Conservation (phyloP, 2,888 invertebrate species). For the Aphidoletes aphidimyza region DNA sequence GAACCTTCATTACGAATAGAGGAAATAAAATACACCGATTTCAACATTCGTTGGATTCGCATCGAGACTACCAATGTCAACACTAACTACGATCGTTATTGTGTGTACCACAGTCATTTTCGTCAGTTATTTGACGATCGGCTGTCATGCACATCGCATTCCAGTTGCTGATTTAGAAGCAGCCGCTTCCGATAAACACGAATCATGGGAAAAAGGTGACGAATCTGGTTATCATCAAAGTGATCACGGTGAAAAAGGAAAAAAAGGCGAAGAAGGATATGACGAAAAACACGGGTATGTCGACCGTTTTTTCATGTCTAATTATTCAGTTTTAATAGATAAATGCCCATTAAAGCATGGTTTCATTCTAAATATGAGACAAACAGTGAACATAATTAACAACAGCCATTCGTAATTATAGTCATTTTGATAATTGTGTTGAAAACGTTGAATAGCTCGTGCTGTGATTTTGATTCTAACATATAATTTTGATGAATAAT, state of each 20-base stretch:
- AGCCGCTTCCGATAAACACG: conserved; percentile 64
- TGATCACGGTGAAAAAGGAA: conserved; percentile 76
- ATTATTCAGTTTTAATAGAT: no score
- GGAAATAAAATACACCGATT: background rate
- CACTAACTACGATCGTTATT: conserved; percentile 57
- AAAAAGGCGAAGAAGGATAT: conserved; percentile 77
- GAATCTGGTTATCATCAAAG: conserved; percentile 77
- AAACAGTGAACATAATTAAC: no score
- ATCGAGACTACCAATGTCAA: background rate
- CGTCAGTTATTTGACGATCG: conserved; percentile 55
- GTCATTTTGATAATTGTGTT: no score
- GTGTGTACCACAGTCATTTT: conserved; percentile 57
- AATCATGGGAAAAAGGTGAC: conserved; percentile 68
- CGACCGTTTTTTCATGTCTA: background rate
- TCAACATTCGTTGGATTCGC: background rate
- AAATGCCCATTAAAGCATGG: no score
- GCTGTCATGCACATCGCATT: conserved; percentile 56
- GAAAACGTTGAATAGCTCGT: no score
- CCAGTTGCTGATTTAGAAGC: conserved; percentile 61
- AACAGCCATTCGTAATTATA: no score
- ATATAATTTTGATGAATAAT: no score
- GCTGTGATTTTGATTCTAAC: no score
- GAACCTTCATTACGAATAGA: background rate
- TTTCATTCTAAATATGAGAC: no score
- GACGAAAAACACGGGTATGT: conserved; percentile 74